These are phyloP conservation scores for Zaprionus ghesquierei DNA, from an alignment of 1,140 invertebrate species.

Conservation along the genomic window DNA sequence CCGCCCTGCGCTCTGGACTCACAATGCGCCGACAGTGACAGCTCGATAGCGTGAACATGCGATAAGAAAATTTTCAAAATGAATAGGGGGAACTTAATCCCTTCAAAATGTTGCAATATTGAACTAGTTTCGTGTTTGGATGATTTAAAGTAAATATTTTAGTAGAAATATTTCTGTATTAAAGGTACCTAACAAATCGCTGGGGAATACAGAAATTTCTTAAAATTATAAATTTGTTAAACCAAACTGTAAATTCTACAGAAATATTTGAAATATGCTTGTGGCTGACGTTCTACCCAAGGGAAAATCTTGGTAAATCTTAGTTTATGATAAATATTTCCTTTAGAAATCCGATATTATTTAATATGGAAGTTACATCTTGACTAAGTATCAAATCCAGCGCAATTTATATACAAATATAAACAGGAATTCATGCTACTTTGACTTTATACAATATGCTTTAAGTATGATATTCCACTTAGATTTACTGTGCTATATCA, in stretches of 20 bases:
- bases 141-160: too few relatives aligned
- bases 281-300: background rate
- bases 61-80: background rate
- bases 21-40: background rate
- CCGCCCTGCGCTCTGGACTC: conserved; percentile 19
- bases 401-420: too few relatives aligned
- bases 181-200: too few relatives aligned
- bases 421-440: too few relatives aligned
- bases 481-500: background rate
- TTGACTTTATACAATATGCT: background rate
- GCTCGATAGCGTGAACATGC: conserved; percentile 7
- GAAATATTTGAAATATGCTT: background rate
- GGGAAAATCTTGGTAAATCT: background rate
- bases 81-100: background rate
- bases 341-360: too few relatives aligned
- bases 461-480: background rate
- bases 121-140: background rate
- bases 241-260: background rate
- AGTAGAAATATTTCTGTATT: too few relatives aligned
- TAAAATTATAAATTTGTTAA: too few relatives aligned
- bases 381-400: too few relatives aligned
- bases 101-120: background rate
- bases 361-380: too few relatives aligned
- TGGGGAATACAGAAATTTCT: too few relatives aligned
- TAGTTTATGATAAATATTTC: too few relatives aligned